phyloP scores from a whole-genome alignment of 2,113 vertebrate species.

The Arothron firmamentum region DNA sequence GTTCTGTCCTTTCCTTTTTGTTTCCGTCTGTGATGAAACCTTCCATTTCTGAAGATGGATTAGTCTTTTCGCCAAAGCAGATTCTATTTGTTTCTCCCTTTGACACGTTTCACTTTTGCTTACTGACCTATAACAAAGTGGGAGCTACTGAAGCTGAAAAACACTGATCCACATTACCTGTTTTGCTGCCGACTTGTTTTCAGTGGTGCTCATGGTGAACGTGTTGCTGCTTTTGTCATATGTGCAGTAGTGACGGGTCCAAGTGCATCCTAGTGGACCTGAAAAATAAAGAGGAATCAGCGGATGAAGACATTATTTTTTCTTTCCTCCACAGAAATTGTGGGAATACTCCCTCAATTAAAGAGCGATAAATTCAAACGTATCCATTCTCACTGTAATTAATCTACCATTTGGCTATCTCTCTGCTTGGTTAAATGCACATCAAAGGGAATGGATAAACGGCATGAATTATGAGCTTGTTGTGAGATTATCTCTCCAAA shows the following conservation, averaged over 20 bases:
- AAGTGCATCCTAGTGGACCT: constrained; percentile 96
- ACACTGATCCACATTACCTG: constrained; percentile 76
- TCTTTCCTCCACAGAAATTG: too few species aligned
- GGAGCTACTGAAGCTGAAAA: not conserved
- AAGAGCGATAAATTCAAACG: not conserved
- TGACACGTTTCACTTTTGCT: constrained; percentile 6
- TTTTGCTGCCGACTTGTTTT: constrained; percentile 89
- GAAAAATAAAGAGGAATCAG: not conserved
- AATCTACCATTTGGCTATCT: constrained; percentile 48
- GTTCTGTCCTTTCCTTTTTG: constrained; percentile 28
- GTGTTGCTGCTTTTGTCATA: constrained; percentile 92
- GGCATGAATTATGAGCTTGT: constrained; percentile 56
- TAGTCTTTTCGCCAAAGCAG: constrained; percentile 35
- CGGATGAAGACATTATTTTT: too few species aligned
- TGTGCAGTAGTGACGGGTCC: constrained; percentile 95
- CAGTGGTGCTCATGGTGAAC: constrained; percentile 89
- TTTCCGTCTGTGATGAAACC: not conserved
- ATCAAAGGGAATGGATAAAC: constrained; percentile 64
- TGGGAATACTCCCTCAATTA: too few species aligned
- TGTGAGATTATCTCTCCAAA: constrained; percentile 44
- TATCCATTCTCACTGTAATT: constrained; percentile 46
- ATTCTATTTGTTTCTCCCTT: constrained; percentile 7
- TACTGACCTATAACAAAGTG: not conserved
- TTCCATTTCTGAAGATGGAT: constrained; percentile 14
- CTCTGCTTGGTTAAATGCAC: constrained; percentile 47